Evolutionary conservation across 2,888 invertebrate genomes (phyloP).

Genomic region (Zele albiditarsus): DNA sequence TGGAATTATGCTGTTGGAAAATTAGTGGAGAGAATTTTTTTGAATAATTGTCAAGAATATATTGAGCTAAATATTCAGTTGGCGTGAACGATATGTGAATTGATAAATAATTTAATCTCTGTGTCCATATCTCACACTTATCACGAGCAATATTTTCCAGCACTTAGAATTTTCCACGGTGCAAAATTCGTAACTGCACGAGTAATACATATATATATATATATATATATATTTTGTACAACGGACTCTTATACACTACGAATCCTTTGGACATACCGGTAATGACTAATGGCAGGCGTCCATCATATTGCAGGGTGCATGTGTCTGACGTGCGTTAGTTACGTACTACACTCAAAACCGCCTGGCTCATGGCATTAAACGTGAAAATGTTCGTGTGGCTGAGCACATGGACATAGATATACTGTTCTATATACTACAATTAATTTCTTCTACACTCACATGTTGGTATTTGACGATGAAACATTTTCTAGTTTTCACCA

Average conservation of each 20-base stretch:
- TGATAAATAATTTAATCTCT: too few species aligned
- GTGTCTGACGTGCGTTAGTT: conserved; percentile 55
- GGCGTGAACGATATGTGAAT: too few species aligned
- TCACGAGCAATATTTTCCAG: conserved; percentile 37
- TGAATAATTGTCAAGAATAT: too few species aligned
- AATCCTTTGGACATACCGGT: conserved; percentile 46
- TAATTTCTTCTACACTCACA: conserved; percentile 7
- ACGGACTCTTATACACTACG: conserved; percentile 17
- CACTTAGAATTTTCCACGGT: conserved; percentile 19
- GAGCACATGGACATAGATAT: conserved; percentile 8
- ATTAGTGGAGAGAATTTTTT: too few species aligned
- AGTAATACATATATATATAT: background rate
- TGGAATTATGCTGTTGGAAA: too few species aligned
- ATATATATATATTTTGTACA: background rate
- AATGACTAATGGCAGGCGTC: conserved; percentile 63
- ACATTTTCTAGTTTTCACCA: background rate
- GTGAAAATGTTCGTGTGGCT: conserved; percentile 2
- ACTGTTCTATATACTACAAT: background rate
- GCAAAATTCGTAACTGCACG: conserved; percentile 10
- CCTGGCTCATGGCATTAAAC: conserved; percentile 14
- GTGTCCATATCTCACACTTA: conserved; percentile 9
- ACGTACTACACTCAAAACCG: conserved; percentile 41
- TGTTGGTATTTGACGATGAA: background rate
- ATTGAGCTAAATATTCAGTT: too few species aligned
- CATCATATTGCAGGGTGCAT: conserved; percentile 55